phyloP scores from a whole-genome alignment of 2,113 vertebrate species.

The Micromys minutus region DNA sequence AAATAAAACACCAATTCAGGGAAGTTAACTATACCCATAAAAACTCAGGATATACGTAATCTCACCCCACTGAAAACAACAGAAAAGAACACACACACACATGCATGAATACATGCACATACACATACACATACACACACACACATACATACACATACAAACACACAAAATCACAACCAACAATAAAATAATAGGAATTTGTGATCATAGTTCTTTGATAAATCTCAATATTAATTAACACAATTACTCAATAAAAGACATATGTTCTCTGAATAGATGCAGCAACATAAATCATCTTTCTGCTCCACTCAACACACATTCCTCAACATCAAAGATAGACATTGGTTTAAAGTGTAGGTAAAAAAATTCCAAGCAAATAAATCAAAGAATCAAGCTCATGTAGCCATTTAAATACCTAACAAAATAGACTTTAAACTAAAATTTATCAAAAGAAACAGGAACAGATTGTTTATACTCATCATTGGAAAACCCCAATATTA shows the following conservation, averaged over 20 bases:
- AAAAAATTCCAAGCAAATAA: not conserved
- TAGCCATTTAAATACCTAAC: not conserved
- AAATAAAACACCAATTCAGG: not conserved
- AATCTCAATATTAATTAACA: not conserved
- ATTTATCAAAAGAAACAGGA: not conserved
- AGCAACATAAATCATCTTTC: not conserved
- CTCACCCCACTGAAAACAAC: not conserved
- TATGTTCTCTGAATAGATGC: not conserved
- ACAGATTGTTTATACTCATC: not conserved
- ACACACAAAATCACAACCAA: not conserved
- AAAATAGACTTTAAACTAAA: not conserved
- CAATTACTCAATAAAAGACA: not conserved
- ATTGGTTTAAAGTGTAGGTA: not conserved
- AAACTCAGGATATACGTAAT: too few relatives aligned
- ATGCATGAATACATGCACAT: not conserved
- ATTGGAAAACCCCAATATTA: not conserved
- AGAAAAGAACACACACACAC: not conserved
- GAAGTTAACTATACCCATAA: not conserved
- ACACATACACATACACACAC: not conserved
- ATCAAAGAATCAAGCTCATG: not conserved
- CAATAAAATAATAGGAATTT: not conserved
- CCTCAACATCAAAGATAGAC: not conserved
- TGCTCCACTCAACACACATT: not conserved
- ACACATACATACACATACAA: not conserved
- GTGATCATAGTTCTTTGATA: not conserved